Conservation (phyloP, 2,113 vertebrate species). For the Isichthys henryi region DNA sequence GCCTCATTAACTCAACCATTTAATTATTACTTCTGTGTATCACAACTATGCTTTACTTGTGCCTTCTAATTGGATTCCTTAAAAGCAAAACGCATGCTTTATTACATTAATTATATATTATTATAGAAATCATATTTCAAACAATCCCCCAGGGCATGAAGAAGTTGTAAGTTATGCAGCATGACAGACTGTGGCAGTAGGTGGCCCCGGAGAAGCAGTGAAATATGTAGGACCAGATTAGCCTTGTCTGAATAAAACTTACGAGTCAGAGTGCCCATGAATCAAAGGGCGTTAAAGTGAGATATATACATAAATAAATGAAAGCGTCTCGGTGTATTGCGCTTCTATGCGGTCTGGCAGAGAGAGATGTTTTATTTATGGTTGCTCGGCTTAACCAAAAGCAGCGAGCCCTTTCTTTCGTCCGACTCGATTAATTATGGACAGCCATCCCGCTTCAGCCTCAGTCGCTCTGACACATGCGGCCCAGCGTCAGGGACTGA, state of each 20-base stretch:
- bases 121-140: background rate
- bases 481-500: background rate
- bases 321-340: background rate
- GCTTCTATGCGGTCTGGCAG: slow-evolving; percentile 4
- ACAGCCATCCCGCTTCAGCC: background rate
- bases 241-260: background rate
- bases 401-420: slow-evolving; percentile 11
- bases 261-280: background rate
- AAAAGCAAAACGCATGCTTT: background rate
- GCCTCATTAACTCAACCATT: background rate
- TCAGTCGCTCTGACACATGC: background rate
- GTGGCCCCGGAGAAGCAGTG: background rate
- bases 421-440: background rate
- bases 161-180: background rate
- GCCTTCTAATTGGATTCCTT: background rate
- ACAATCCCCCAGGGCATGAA: background rate
- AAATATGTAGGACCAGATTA: background rate
- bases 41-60: background rate
- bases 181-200: background rate
- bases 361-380: slow-evolving; percentile 33
- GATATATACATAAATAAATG: slow-evolving; percentile 4
- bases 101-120: background rate
- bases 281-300: slow-evolving; percentile 1
- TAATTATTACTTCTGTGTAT: background rate
- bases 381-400: background rate